Base-by-base conservation (phyloP, 2,888 invertebrate species). In the Drosophila atroscutellata region DNA sequence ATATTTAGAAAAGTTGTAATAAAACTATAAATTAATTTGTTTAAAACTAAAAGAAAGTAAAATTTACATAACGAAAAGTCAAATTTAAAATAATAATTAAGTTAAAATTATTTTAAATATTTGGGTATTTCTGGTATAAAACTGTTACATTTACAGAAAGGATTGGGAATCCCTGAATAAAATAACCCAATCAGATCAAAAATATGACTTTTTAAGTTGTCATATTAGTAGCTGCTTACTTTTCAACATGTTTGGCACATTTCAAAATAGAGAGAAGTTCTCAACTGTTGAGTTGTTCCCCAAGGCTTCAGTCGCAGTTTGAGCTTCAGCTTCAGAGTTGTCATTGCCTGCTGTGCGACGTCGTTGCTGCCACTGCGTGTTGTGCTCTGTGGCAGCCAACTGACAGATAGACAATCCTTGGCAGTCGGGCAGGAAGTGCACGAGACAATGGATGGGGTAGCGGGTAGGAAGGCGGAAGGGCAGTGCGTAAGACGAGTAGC, bases 331-430 rank as follows among this genome's bases (percentile, higher is more conserved):
- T 50, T 28, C 49, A 49, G 66, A 62, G 66, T 72, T 80, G 69
- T 75, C 70, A 68, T 52, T 72, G 76, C 66, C 70, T 64, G 75
- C 72, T 72, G 78, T 63, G 75, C 45, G 45, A 26, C n/a, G 36
- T 39, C 28, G 56, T 15, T 39, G 57, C 49, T 56, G 58, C 54
- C 63, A 52, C 57, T 55, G 59, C 28, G 15, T 65, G 72, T 49
- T 72, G 52, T 61, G 66, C 69, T 59, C 72, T 50, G 71, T 83
- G 88, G 82, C 78, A 86, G 81, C 81, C 78, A 72, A 85, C 71
- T 87, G 87, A 83, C 85, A 84, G 85, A 87, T 83, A 83, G 84
- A 81, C 81, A 85, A 76, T 85, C 72, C 83, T 80, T 57, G 71
- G 30, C 74, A 65, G 39, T 55, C 65, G 54, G 68, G 58, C 80